Evolutionary conservation across 2,113 vertebrate species (phyloP), one percentile per base, ranked within the genome.

Genomic region (Phocoena sinus): DNA sequence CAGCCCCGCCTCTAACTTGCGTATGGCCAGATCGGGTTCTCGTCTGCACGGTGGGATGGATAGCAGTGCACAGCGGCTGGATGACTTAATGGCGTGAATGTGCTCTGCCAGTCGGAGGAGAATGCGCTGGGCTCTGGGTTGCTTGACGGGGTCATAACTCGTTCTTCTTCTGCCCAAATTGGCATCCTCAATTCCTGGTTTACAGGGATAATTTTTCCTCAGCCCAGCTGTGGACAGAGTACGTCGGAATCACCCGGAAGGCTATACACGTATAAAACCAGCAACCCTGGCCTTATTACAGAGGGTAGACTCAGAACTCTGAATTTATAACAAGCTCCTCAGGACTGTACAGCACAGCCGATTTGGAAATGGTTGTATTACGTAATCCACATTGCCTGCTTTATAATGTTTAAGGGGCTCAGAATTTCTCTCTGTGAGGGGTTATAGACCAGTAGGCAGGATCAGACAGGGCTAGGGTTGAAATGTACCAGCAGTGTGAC

Each of bases 1-100:
- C 58, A 25, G 31, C 17, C 28, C 84, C 58, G 15, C 50, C 25
- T 93, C 11, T 68, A 21, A 36, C 74, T 41, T 1, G 7, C 23
- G 67, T 44, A 63, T 31, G 36, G 65, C 58, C 33, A 38, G 58
- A 18, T 31, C 0, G 0, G 41, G 25, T 3, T 36, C 68, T 38
- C 15, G 0, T 18, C 60, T 9, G 41, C 17, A 6, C 33, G 18
- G 1, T 18, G 62, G 56, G 68, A 13, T 38, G 67, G 50, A 13
- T 7, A 53, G 20, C 41, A 31, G 62, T 0, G 28, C 3, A 17
- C 28, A n/a, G 18, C 0, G 0, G 89, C 3, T 1, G 4, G 41
- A 17, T 50, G 47, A 23, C 47, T 65, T 25, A 1, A 63, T 9
- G 11, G 62, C n/a, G n/a, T 38, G 44, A 25, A 12, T 8, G 67